These are phyloP conservation scores for Andrena bucephala DNA, from an alignment of 2,888 invertebrate species.

Conservation along the genomic window DNA sequence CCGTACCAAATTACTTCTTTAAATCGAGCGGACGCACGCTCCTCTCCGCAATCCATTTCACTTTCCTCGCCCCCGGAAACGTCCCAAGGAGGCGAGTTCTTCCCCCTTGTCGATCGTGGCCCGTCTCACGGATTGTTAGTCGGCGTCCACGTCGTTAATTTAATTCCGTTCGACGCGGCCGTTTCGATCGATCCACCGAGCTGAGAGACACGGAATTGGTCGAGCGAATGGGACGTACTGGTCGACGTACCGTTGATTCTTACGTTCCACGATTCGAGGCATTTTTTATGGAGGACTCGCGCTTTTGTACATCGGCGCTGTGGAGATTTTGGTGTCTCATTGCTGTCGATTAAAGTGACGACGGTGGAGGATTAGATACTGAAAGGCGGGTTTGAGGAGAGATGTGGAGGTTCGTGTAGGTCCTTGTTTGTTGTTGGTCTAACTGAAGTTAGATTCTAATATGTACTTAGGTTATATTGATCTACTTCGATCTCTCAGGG, in stretches of 20 bases:
- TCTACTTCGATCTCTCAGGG: too few relatives aligned
- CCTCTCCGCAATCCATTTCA: slow-evolving; percentile 45
- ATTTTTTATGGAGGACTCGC: not conserved
- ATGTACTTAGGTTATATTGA: too few relatives aligned
- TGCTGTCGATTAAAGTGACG: not conserved
- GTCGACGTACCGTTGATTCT: not conserved
- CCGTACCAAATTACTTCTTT: slow-evolving; percentile 48
- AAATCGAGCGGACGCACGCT: slow-evolving; percentile 55
- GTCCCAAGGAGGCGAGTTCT: not conserved
- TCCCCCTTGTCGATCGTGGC: not conserved
- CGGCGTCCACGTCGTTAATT: slow-evolving; percentile 28
- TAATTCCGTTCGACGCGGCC: slow-evolving; percentile 24
- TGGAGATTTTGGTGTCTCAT: too few relatives aligned
- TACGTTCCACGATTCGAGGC: not conserved
- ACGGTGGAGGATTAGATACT: not conserved
- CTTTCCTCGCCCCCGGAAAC: slow-evolving; percentile 24
- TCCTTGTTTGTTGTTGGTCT: too few relatives aligned
- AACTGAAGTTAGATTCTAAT: too few relatives aligned
- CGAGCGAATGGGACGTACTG: not conserved
- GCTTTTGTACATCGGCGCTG: not conserved
- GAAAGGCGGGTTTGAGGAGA: too few relatives aligned
- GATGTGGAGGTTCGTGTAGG: too few relatives aligned
- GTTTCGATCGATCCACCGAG: slow-evolving; percentile 27
- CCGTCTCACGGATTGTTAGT: slow-evolving; percentile 29
- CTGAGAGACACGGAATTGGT: slow-evolving; percentile 2